phyloP scores from a whole-genome alignment of 2,888 invertebrate genomes.

The Apoda limacodes region DNA sequence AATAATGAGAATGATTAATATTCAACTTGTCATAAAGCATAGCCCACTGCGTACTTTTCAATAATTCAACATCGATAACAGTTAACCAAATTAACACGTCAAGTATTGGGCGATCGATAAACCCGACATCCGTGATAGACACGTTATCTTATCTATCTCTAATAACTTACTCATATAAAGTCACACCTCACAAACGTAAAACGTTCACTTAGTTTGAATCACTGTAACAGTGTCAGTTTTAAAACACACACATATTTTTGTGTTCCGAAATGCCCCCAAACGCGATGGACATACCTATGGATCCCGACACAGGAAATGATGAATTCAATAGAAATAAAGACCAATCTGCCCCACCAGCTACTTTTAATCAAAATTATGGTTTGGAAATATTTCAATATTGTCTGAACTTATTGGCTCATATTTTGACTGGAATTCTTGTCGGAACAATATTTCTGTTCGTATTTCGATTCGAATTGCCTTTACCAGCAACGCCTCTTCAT shows the following conservation, averaged over 20 bases:
- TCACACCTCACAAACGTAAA: no score
- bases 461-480: slow-evolving; percentile 30
- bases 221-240: background rate
- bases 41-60: no score
- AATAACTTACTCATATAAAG: no score
- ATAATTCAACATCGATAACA: no score
- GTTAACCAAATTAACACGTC: no score
- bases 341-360: background rate
- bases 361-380: slow-evolving; percentile 20
- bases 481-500: slow-evolving; percentile 32
- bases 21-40: no score
- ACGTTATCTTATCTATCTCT: no score
- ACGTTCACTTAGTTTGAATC: background rate
- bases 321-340: background rate
- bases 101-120: no score
- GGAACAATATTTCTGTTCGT: slow-evolving; percentile 31
- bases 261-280: slow-evolving; percentile 30
- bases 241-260: slow-evolving; percentile 6
- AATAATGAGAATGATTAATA: no score
- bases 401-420: slow-evolving; percentile 36
- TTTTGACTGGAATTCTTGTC: slow-evolving; percentile 40
- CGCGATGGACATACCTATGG: slow-evolving; percentile 20
- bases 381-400: slow-evolving; percentile 34
- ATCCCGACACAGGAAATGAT: slow-evolving; percentile 19
- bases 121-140: no score